Conservation (phyloP, 2,888 invertebrate species). For the Eledone cirrhosa region DNA sequence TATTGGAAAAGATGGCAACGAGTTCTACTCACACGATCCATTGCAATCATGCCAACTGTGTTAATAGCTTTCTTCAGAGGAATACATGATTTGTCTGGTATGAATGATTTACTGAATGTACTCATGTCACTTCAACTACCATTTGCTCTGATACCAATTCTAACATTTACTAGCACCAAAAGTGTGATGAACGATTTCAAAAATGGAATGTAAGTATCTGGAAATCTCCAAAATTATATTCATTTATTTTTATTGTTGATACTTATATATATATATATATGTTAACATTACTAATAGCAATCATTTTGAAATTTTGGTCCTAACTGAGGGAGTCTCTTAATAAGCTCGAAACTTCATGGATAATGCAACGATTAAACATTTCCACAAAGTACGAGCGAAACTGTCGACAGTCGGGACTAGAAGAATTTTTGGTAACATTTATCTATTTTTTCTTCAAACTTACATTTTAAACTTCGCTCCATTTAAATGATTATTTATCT, state of each 20-base stretch:
- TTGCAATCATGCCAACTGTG: conserved; percentile 78
- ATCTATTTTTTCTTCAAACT: too few relatives aligned
- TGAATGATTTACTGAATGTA: conserved; percentile 88
- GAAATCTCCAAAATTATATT: neutral
- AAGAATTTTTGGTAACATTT: too few relatives aligned
- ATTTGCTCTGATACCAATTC: conserved; percentile 85
- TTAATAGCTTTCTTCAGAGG: conserved; percentile 64
- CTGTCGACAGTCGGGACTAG: too few relatives aligned
- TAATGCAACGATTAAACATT: too few relatives aligned
- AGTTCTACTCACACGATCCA: conserved; percentile 82
- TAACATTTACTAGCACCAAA: conserved; percentile 83
- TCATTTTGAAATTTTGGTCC: too few relatives aligned
- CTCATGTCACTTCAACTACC: conserved; percentile 88
- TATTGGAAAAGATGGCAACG: conserved; percentile 76
- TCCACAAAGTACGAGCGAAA: too few relatives aligned
- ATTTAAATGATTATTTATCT: too few relatives aligned
- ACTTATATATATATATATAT: too few relatives aligned
- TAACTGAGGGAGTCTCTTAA: too few relatives aligned
- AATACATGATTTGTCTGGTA: conserved; percentile 77
- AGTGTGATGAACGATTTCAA: conserved; percentile 86
- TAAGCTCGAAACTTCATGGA: too few relatives aligned
- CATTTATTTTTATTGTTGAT: neutral
- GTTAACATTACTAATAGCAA: too few relatives aligned
- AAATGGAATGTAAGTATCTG: conserved; percentile 68
- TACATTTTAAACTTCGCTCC: too few relatives aligned